Conservation (phyloP, 2,888 invertebrate genomes). For the Limnephilus marmoratus region DNA sequence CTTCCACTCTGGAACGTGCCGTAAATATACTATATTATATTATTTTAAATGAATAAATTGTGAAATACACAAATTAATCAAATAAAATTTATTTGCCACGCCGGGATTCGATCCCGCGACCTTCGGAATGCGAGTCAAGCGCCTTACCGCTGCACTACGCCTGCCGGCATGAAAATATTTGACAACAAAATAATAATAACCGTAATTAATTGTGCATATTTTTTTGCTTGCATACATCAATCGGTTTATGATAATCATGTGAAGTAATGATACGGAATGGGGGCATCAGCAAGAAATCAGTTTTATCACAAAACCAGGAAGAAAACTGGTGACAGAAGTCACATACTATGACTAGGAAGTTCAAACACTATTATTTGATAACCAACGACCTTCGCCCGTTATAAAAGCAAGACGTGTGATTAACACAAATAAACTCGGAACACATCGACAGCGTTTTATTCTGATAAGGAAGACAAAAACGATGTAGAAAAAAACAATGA, state of each 20-base stretch:
- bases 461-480: slow-evolving; percentile 8
- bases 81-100: no score
- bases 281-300: not conserved
- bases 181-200: no score
- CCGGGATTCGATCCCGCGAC: no score
- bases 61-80: no score
- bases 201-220: no score
- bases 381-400: slow-evolving; percentile 17
- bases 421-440: not conserved
- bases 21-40: no score
- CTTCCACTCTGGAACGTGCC: no score
- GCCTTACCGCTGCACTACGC: no score
- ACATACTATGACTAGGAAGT: slow-evolving; percentile 29
- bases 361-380: slow-evolving; percentile 24
- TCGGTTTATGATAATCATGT: not conserved
- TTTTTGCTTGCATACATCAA: no score
- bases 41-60: no score
- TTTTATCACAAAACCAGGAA: not conserved
- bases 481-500: slow-evolving; percentile 4
- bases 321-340: not conserved
- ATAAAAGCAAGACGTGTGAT: slow-evolving; percentile 10
- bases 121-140: no score
- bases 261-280: not conserved
- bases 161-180: no score
- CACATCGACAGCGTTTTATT: not conserved